Base-by-base conservation (phyloP, 2,797 vertebrate genomes). In the Orestias chungarensis region DNA sequence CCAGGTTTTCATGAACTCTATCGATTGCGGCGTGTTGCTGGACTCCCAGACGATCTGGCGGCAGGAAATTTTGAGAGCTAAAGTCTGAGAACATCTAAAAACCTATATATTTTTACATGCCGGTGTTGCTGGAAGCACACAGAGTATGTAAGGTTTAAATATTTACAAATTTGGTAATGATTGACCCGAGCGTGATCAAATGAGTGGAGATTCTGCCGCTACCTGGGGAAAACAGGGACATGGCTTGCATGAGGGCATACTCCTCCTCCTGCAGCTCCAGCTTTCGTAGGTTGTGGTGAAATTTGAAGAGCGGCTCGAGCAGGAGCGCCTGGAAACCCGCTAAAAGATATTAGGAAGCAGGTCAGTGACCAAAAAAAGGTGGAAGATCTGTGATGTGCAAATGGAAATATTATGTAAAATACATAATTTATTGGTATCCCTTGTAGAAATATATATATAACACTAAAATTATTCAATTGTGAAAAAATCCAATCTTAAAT, bases 171-270 rank as follows among this genome's bases (percentile, higher is more conserved):
- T 75, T 3, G 50, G 62, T 59, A 73, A 79, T 75, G 43, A 78
- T 47, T 76, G 38, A 74, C 69, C 12, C 18, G 40, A 33, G 27
- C 42, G 59, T 47, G 52, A 40, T 43, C 47, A 69, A 57, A 59
- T 68, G 62, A 50, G 42, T 1, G 0, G 67, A 71, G 29, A 18
- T 65, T 25, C 20, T 29, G 64, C 29, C 18, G 43, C 52, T 86
- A 96, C 96, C 95, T 50, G 96, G 95, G 0, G 96, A 96, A 87
- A 97, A 96, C 78, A 96, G 94, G 47, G 93, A 92, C 86, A 95
- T 82, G 50, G 95, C 94, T 72, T 95, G 92, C 52, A 96, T 88
- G 70, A 97, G 93, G 8, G 93, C 91, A 0, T 96, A 97, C 85
- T 97, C 96, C 0, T 94, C 90, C 9, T 96, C 92, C 1, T 92